A percentile compares a stretch with the other conserved stretches of the same genome.
phyloP scores from a whole-genome alignment of 2,888 invertebrate genomes.

The Cistogaster globosa region DNA sequence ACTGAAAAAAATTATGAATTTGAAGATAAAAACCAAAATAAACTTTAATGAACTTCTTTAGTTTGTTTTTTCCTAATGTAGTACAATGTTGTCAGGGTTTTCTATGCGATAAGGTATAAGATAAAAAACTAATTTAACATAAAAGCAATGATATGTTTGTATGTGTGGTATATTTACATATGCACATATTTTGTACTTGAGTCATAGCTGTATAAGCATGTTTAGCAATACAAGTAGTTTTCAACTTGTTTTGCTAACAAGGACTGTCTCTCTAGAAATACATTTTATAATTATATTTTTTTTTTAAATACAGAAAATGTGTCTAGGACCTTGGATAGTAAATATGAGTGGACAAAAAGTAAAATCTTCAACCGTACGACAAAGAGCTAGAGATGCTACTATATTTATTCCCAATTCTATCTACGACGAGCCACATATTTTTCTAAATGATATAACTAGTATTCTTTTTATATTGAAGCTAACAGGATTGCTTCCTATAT shows the following conservation, averaged over 20 bases:
- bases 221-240: no score
- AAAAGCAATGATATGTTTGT: slow-evolving; percentile 21
- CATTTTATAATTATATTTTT: neutral
- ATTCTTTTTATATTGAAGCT: slow-evolving; percentile 77
- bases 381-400: slow-evolving; percentile 60
- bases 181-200: no score
- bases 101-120: slow-evolving; percentile 33
- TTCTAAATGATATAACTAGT: slow-evolving; percentile 77
- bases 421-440: slow-evolving; percentile 65
- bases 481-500: slow-evolving; percentile 79
- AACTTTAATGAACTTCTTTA: no score
- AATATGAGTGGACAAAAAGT: slow-evolving; percentile 73
- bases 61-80: no score
- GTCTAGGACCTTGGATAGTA: slow-evolving; percentile 74
- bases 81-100: no score
- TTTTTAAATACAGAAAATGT: slow-evolving; percentile 70
- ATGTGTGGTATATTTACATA: slow-evolving; percentile 1
- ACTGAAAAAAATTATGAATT: no score
- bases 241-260: no score
- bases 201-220: no score
- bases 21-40: no score
- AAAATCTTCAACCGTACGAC: slow-evolving; percentile 60
- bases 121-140: slow-evolving; percentile 62
- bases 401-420: slow-evolving; percentile 63
- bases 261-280: no score